Conservation (phyloP, 2,888 invertebrate species). For the Macaria notata region DNA sequence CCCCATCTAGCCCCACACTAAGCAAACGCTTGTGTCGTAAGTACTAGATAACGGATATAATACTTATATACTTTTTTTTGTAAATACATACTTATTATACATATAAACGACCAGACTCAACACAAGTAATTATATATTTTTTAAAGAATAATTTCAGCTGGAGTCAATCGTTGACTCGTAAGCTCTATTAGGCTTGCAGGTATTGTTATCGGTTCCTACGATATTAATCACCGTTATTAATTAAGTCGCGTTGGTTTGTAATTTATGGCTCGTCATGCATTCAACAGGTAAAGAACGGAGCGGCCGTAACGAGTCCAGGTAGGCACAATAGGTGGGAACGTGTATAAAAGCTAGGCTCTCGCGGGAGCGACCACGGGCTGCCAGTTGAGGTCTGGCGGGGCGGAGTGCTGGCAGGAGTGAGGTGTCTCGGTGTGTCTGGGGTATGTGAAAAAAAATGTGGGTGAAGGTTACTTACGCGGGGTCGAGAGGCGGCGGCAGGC, state of each 20-base stretch:
- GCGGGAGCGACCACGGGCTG: slow-evolving; percentile 24
- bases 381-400: slow-evolving; percentile 9
- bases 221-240: slow-evolving; percentile 37
- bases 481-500: slow-evolving; percentile 49
- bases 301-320: slow-evolving; percentile 31
- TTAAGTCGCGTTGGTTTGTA: slow-evolving; percentile 32
- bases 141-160: too few species aligned
- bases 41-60: too few species aligned
- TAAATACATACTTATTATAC: too few species aligned
- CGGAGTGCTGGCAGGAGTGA: slow-evolving; percentile 1
- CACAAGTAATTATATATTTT: too few species aligned
- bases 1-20: too few species aligned
- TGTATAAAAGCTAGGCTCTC: slow-evolving; percentile 29
- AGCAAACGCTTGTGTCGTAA: too few species aligned
- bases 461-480: slow-evolving; percentile 70
- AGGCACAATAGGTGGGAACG: slow-evolving; percentile 44
- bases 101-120: too few species aligned
- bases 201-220: slow-evolving; percentile 18
- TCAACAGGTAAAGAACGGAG: slow-evolving; percentile 62
- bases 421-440: slow-evolving; percentile 9
- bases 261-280: slow-evolving; percentile 55
- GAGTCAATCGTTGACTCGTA: too few species aligned
- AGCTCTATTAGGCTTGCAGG: background rate
- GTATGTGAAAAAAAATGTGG: slow-evolving; percentile 40
- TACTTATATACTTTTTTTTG: too few species aligned